These are phyloP conservation scores for Drosophila ustulata DNA, from an alignment of 2,888 invertebrate species.

Conservation along the genomic window DNA sequence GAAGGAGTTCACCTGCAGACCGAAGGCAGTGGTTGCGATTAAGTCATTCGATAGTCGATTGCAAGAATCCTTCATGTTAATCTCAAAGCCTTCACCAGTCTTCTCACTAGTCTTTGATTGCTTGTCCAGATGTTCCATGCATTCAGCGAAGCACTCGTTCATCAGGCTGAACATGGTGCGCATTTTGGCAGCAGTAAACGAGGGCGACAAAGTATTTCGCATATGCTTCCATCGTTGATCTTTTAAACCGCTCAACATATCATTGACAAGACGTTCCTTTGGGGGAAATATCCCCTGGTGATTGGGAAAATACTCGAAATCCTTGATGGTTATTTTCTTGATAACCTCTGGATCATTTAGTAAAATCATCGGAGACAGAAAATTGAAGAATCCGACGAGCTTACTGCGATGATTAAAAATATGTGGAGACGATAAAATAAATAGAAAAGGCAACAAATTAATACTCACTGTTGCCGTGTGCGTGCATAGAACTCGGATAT, in stretches of 20 bases:
- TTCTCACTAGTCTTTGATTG: not conserved
- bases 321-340: conserved; percentile 82
- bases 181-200: conserved; percentile 86
- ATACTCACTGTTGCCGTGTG: conserved; percentile 61
- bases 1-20: conserved; percentile 86
- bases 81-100: conserved; percentile 51
- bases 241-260: conserved; percentile 67
- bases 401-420: conserved; percentile 72
- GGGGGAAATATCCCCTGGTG: conserved; percentile 84
- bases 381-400: conserved; percentile 82
- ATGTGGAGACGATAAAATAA: not conserved
- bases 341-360: conserved; percentile 82
- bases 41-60: conserved; percentile 83
- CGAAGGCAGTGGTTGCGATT: conserved; percentile 83
- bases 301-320: conserved; percentile 83
- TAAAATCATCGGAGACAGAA: conserved; percentile 69
- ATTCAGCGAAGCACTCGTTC: conserved; percentile 75
- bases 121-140: conserved; percentile 54
- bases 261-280: conserved; percentile 85
- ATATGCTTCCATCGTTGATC: conserved; percentile 83
- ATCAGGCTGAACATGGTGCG: conserved; percentile 84
- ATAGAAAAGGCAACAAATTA: not conserved
- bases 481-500: conserved; percentile 56
- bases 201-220: conserved; percentile 85
- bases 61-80: conserved; percentile 77